Base-by-base conservation (phyloP, 1,140 invertebrate genomes). In the Ceratina japonica region DNA sequence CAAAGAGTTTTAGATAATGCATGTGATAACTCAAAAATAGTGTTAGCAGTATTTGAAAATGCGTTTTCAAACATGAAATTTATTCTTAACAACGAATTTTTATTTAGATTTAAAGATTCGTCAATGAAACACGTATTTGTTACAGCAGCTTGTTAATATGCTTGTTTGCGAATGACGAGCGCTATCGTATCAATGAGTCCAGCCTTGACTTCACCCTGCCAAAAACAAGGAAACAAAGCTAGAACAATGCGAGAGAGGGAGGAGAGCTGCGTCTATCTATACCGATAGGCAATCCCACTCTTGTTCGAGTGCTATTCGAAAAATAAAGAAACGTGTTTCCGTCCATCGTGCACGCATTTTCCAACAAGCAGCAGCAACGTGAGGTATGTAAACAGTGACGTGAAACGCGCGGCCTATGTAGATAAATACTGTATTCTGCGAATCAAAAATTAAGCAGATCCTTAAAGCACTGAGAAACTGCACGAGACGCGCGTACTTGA, bases 331-430 rank as follows among this genome's bases (percentile, higher is more conserved):
- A 16, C 12, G 24, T 24, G 8, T 27, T 20, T 37, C 12, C 44
- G 51, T 7, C 22, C 15, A 44, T 61, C 70, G 76, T 79, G 76
- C 76, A 64, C 61, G 49, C 49, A 44, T 44, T 44, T 13, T 71
- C 52, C 66, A n/a, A 15, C 15, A 75, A 71, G 68, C 69, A 52
- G 58, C 70, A 63, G 68, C 20, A 76, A 70, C 3, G 44, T 52
- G 56, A 71, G 58, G 18, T 10, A 44, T 44, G 37, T 44, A 44
- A 72, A 72, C 37, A 13, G 58, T 52, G 66, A 70, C 73, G 64
- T 52, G n/a, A 68, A 79, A 44, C 37, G 76, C 76, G 63, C 70
- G 71, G 49, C 74, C 70, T 75, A 80, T 71, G 37, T n/a, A 56
- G 5, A n/a, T 44, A 44, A 7, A 3, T 44, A 56, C n/a, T n/a